Conservation (phyloP, 2,888 invertebrate genomes). For the Andricus quercusramuli region DNA sequence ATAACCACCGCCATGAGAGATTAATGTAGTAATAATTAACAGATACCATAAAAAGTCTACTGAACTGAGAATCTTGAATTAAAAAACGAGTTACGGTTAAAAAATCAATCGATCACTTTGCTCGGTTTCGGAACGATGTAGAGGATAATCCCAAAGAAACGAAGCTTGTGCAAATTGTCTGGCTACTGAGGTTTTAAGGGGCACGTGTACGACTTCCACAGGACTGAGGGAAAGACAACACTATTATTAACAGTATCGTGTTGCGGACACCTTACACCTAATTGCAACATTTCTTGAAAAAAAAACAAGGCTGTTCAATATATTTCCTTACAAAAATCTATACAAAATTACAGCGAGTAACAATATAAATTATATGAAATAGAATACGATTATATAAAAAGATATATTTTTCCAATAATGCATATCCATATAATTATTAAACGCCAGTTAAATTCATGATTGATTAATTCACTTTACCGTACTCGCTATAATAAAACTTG, state of each 20-base stretch:
- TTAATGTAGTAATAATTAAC: neutral
- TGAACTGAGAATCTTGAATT: too few relatives aligned
- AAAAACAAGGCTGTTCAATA: neutral
- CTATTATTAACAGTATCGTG: slow-evolving; percentile 35
- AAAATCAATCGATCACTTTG: slow-evolving; percentile 33
- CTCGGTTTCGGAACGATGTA: slow-evolving; percentile 32
- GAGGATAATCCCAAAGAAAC: slow-evolving; percentile 36
- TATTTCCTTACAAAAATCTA: neutral
- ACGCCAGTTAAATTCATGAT: neutral
- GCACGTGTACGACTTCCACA: slow-evolving; percentile 36
- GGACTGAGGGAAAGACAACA: slow-evolving; percentile 34
- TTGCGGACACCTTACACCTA: slow-evolving; percentile 37
- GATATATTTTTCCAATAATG: neutral
- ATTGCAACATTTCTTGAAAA: slow-evolving; percentile 18
- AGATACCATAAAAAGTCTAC: too few relatives aligned
- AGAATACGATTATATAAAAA: neutral
- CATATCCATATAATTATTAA: neutral
- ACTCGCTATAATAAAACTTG: neutral
- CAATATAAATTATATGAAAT: neutral
- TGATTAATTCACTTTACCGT: neutral
- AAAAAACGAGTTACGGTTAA: slow-evolving; percentile 9
- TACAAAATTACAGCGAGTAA: neutral
- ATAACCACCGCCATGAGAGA: neutral
- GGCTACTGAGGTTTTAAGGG: slow-evolving; percentile 38
- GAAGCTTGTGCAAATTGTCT: slow-evolving; percentile 40